phyloP scores from a whole-genome alignment of 2,797 vertebrate species.

The Protosalanx chinensis region DNA sequence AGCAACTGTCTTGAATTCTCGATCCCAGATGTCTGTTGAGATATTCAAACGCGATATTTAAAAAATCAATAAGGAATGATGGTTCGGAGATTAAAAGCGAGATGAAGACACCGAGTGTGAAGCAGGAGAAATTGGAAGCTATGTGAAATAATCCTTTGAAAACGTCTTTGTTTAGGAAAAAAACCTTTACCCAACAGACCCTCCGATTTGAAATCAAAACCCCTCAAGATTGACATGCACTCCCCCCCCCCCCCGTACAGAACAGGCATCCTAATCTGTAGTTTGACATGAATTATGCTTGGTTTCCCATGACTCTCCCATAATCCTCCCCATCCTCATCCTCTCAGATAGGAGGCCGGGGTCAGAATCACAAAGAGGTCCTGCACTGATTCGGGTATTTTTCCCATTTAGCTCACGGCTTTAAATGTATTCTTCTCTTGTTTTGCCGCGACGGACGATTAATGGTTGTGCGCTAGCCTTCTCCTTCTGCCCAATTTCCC shows the following conservation, averaged over 20 bases:
- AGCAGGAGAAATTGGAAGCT: not conserved
- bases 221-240: not conserved
- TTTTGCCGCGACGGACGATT: not conserved
- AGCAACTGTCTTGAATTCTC: not conserved
- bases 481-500: conserved; percentile 11
- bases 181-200: not conserved
- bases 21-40: not conserved
- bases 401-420: not conserved
- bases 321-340: not conserved
- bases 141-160: not conserved
- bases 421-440: not conserved
- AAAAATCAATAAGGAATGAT: not conserved
- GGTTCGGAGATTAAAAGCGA: not conserved
- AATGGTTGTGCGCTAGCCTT: not conserved
- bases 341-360: not conserved
- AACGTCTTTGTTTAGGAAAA: not conserved
- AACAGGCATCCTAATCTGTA: not conserved
- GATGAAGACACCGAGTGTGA: not conserved
- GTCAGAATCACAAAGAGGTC: conserved; percentile 13
- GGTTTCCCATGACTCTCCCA: not conserved
- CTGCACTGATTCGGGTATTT: not conserved
- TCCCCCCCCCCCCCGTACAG: not conserved
- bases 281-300: not conserved
- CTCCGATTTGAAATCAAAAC: not conserved
- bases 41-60: not conserved